A percentile compares a stretch with the other conserved stretches of the same genome.
Conservation (phyloP, 1,140 invertebrate genomes). For the Heliothis virescens region DNA sequence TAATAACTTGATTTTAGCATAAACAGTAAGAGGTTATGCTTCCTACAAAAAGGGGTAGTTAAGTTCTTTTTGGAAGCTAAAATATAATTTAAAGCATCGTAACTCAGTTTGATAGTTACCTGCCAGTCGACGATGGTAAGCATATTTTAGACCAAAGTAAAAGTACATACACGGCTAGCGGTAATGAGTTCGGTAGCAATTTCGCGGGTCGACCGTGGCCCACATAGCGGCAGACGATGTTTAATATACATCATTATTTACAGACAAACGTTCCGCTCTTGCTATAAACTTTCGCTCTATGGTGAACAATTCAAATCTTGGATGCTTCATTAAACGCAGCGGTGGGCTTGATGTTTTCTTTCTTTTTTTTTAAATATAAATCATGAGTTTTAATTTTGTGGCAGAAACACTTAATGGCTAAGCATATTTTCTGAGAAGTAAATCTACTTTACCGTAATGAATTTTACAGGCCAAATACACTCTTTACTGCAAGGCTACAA, state of each 20-base stretch:
- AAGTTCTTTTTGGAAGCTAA: not conserved
- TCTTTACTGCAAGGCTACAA: no score
- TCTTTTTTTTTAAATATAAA: not conserved
- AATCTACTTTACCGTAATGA: no score
- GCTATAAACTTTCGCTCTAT: conserved; percentile 42
- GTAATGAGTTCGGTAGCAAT: conserved; percentile 49
- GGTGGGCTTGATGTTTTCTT: not conserved
- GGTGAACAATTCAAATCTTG: conserved; percentile 22
- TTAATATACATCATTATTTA: conserved; percentile 57
- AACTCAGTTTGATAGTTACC: not conserved
- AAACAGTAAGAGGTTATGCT: no score
- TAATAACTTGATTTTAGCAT: no score
- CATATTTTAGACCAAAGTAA: conserved; percentile 10
- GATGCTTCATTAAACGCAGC: conserved; percentile 24
- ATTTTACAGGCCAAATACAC: no score
- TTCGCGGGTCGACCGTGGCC: conserved; percentile 60
- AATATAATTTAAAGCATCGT: not conserved
- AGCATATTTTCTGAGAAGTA: not conserved
- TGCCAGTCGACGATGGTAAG: not conserved
- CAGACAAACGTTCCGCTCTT: conserved; percentile 29
- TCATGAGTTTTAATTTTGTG: no score
- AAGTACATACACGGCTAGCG: conserved; percentile 23
- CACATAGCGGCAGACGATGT: conserved; percentile 55
- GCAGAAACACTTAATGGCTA: not conserved
- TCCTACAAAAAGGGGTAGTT: no score